Percentiles rank a stretch among this genome's conserved stretches.
phyloP scores from a whole-genome alignment of 2,888 invertebrate species.

The Pachymerium ferrugineum region DNA sequence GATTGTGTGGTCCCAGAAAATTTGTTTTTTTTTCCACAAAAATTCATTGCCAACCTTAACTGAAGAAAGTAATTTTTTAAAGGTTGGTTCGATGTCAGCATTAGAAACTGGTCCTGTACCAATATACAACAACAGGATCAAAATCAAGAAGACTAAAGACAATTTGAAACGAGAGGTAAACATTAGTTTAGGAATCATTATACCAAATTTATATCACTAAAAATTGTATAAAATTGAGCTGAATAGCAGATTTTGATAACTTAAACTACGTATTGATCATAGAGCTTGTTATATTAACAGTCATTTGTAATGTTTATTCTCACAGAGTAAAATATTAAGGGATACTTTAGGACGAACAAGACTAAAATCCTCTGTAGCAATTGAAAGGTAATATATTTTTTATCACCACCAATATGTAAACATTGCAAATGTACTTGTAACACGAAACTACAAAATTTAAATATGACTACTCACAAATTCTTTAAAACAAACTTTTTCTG shows the following conservation, averaged over 20 bases:
- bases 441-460: no score
- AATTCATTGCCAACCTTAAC: not conserved
- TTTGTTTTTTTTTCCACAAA: conserved; percentile 8
- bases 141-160: conserved; percentile 59
- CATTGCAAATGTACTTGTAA: no score
- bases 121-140: conserved; percentile 39
- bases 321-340: conserved; percentile 31
- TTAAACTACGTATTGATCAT: not conserved
- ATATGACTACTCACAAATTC: no score
- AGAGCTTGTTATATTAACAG: not conserved
- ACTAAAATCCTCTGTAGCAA: conserved; percentile 88
- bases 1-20: not conserved
- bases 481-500: no score
- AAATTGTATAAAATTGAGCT: not conserved
- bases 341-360: conserved; percentile 61
- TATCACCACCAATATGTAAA: no score
- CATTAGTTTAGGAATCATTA: not conserved
- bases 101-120: conserved; percentile 82
- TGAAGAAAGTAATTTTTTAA: not conserved
- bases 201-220: not conserved
- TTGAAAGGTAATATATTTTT: conserved; percentile 59
- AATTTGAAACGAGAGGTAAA: conserved; percentile 75
- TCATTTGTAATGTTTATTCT: not conserved
- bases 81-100: conserved; percentile 73
- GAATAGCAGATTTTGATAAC: not conserved